phyloP scores from a whole-genome alignment of 2,888 invertebrate species.

The Gastracanthus pulcherrimus region DNA sequence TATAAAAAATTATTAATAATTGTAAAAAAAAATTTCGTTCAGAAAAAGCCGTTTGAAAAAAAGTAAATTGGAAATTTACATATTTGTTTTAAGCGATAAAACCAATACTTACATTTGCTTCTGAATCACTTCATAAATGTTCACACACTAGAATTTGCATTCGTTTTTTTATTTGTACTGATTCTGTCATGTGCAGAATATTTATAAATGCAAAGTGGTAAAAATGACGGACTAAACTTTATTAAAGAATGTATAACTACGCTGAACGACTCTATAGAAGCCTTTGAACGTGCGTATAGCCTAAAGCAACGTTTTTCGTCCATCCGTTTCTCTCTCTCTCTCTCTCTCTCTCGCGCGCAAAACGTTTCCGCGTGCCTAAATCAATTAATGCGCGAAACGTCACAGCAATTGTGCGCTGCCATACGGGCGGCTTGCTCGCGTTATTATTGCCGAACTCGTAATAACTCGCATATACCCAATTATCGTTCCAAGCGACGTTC shows the following conservation, averaged over 20 bases:
- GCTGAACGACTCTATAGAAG: background rate
- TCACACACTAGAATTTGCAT: background rate
- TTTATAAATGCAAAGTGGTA: background rate
- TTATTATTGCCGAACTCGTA: constrained; percentile 29
- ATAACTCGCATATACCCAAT: constrained; percentile 35
- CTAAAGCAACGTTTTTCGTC: background rate
- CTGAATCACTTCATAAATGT: background rate
- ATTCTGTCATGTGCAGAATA: background rate
- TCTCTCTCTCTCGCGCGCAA: background rate
- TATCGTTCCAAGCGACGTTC: constrained; percentile 15
- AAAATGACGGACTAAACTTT: background rate
- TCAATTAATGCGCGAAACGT: constrained; percentile 31
- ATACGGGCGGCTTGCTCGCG: constrained; percentile 5
- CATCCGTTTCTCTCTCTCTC: too few relatives aligned
- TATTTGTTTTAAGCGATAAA: too few relatives aligned
- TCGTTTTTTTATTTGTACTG: background rate
- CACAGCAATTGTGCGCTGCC: constrained; percentile 15
- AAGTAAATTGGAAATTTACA: background rate
- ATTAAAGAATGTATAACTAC: background rate
- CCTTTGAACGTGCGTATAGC: constrained; percentile 10
- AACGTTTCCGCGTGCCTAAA: constrained; percentile 22
- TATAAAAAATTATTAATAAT: too few relatives aligned
- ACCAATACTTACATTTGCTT: background rate
- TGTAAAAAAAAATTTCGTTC: too few relatives aligned
- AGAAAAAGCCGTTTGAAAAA: too few relatives aligned